Conservation (phyloP, 1,140 invertebrate species). For the Scaptomyza pallida region DNA sequence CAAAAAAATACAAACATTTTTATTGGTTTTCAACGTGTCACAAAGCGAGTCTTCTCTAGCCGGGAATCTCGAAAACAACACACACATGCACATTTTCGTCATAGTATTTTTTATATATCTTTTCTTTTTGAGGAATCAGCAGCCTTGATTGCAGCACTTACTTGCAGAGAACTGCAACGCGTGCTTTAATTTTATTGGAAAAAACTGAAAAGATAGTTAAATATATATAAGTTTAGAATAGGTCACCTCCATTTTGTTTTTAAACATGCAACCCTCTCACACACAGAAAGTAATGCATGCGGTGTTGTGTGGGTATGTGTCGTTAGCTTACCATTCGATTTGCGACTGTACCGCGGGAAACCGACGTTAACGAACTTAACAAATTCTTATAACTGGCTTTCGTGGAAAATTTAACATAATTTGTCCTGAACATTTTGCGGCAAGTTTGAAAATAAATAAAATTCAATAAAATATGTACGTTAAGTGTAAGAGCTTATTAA, state of each 20-base stretch:
- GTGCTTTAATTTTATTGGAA: constrained; percentile 11
- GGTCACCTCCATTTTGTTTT: constrained; percentile 58
- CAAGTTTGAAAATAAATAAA: constrained; percentile 4
- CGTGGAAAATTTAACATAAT: background rate
- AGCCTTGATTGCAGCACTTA: constrained; percentile 37
- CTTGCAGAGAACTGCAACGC: constrained; percentile 27
- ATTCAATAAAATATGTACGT: background rate
- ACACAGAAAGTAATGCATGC: constrained; percentile 8
- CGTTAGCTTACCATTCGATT: constrained; percentile 31
- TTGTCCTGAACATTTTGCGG: background rate
- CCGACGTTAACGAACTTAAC: background rate
- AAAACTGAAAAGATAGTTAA: constrained; percentile 33
- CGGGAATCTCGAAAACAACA: constrained; percentile 7
- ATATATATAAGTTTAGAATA: constrained; percentile 33
- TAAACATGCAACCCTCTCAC: constrained; percentile 6
- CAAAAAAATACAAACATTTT: background rate
- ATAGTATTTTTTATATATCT: background rate
- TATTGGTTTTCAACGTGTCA: constrained; percentile 48
- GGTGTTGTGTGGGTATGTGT: constrained; percentile 16
- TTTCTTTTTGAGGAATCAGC: background rate
- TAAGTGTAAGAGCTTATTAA: background rate
- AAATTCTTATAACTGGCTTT: background rate
- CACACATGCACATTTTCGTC: constrained; percentile 5
- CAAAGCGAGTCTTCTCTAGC: background rate
- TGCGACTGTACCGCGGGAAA: constrained; percentile 43